Percentiles rank a stretch among this genome's conserved stretches.
These are phyloP conservation scores for Pissodes strobi DNA, from an alignment of 1,140 invertebrate species.

Conservation along the genomic window DNA sequence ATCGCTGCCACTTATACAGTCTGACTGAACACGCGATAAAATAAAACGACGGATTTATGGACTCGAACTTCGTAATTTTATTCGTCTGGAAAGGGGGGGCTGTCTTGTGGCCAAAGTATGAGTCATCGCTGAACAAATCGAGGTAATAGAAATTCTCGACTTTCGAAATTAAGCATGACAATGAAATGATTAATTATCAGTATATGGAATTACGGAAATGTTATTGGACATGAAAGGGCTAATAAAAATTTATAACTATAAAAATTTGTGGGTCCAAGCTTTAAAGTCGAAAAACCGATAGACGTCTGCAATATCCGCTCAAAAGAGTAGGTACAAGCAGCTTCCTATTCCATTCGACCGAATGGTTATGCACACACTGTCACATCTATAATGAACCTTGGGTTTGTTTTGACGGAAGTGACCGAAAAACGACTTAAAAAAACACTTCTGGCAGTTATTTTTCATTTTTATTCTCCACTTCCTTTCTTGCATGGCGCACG, in stretches of 20 bases:
- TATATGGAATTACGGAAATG: too few species aligned
- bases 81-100: background rate
- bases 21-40: background rate
- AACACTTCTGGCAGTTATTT: background rate
- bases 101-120: background rate
- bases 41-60: background rate
- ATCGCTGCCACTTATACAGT: background rate
- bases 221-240: too few species aligned
- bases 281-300: too few species aligned
- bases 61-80: background rate
- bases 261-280: too few species aligned
- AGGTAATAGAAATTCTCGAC: background rate
- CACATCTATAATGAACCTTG: background rate
- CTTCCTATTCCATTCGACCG: too few species aligned
- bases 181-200: background rate
- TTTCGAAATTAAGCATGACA: background rate
- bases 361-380: background rate
- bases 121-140: background rate
- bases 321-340: too few species aligned
- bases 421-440: background rate
- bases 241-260: too few species aligned
- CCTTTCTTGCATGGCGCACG: slow-evolving; percentile 6
- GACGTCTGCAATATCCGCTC: too few species aligned
- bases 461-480: slow-evolving; percentile 8
- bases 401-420: background rate